phyloP scores from a whole-genome alignment of 2,113 vertebrate species.

The Engystomops pustulosus region DNA sequence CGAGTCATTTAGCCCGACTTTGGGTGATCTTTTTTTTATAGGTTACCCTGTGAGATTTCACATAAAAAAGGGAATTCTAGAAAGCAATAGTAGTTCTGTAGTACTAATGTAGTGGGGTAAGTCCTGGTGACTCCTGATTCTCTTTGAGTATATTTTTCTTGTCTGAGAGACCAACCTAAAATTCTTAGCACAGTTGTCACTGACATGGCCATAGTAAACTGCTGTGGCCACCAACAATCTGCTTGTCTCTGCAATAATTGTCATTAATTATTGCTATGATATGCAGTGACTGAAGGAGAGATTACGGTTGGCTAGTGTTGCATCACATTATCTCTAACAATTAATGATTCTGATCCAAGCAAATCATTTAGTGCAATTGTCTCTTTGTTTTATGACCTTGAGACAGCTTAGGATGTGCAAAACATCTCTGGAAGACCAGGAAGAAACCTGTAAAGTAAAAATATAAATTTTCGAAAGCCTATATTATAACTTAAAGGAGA shows the following conservation, averaged over 20 bases:
- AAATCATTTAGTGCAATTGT: not conserved
- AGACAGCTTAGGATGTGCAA: not conserved
- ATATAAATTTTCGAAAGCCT: too few relatives aligned
- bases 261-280: not conserved
- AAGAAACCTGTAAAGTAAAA: not conserved
- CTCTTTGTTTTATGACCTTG: not conserved
- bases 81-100: too few relatives aligned
- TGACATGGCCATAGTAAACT: not conserved
- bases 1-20: too few relatives aligned
- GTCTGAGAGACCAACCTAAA: not conserved
- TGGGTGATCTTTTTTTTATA: too few relatives aligned
- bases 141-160: too few relatives aligned
- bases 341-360: not conserved
- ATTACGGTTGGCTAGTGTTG: not conserved
- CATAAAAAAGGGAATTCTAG: too few relatives aligned
- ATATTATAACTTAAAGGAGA: too few relatives aligned
- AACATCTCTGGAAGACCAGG: not conserved
- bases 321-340: not conserved
- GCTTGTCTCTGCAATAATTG: not conserved
- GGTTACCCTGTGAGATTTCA: too few relatives aligned
- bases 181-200: not conserved
- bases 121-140: too few relatives aligned
- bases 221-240: not conserved
- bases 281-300: not conserved
- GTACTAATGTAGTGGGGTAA: too few relatives aligned